Evolutionary conservation across 2,113 vertebrate species (phyloP).

Genomic region (Cercopithecus mona): DNA sequence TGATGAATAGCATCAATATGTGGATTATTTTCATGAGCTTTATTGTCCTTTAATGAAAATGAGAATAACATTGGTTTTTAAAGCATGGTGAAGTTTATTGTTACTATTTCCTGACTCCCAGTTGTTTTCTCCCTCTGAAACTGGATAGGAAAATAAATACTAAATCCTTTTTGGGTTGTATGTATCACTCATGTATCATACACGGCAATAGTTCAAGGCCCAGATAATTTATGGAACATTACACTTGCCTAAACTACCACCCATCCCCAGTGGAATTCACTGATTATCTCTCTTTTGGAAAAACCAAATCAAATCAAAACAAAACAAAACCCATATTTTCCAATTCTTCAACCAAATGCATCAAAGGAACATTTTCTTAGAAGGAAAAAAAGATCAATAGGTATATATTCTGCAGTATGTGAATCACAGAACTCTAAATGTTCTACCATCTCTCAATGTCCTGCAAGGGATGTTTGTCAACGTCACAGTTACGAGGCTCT

Average conservation of each 20-base stretch:
- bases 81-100: neutral
- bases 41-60: neutral
- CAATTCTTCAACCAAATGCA: neutral
- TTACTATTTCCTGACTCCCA: neutral
- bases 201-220: neutral
- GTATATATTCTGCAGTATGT: neutral
- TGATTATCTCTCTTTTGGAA: neutral
- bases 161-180: neutral
- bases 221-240: neutral
- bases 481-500: neutral
- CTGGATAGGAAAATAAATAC: neutral
- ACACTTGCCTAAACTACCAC: neutral
- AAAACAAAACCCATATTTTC: neutral
- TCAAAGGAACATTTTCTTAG: slow-evolving; percentile 39
- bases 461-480: neutral
- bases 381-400: slow-evolving; percentile 36
- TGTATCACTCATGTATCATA: neutral
- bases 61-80: neutral
- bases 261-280: neutral
- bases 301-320: slow-evolving; percentile 44
- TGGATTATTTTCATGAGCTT: neutral
- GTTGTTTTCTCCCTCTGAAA: neutral
- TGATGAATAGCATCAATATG: neutral
- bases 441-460: neutral
- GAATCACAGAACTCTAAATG: slow-evolving; percentile 5